Evolutionary conservation across 2,888 invertebrate species (phyloP).

Genomic region (Saturnia pavonia): DNA sequence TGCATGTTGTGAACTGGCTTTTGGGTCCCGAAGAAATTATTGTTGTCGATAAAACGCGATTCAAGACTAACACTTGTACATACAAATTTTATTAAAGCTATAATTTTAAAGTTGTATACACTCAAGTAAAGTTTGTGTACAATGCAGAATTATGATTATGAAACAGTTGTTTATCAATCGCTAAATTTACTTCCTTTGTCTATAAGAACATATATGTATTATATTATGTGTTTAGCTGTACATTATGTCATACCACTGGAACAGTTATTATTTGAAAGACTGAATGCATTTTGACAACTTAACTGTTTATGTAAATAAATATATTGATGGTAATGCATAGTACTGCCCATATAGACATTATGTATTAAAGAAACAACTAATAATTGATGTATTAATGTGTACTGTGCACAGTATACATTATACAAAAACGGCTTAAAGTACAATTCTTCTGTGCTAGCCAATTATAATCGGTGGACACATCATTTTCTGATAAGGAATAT

Average conservation of each 20-base stretch:
- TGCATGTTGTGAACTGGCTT: slow-evolving; percentile 40
- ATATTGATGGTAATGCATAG: too few relatives aligned
- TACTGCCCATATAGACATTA: too few relatives aligned
- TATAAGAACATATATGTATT: slow-evolving; percentile 24
- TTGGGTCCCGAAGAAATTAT: slow-evolving; percentile 51
- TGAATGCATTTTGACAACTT: too few relatives aligned
- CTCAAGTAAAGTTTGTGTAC: not conserved
- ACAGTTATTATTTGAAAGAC: not conserved
- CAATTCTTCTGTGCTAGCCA: too few relatives aligned
- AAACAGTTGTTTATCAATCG: slow-evolving; percentile 47
- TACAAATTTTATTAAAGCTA: slow-evolving; percentile 40
- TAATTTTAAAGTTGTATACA: not conserved
- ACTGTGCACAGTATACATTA: too few relatives aligned
- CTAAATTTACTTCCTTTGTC: slow-evolving; percentile 45
- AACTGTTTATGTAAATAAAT: too few relatives aligned
- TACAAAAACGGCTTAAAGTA: too few relatives aligned
- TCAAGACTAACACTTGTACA: slow-evolving; percentile 51
- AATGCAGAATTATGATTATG: slow-evolving; percentile 50
- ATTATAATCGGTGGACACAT: too few relatives aligned
- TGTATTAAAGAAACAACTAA: too few relatives aligned
- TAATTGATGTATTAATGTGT: too few relatives aligned
- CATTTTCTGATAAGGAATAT: too few relatives aligned
- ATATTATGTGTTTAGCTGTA: slow-evolving; percentile 5
- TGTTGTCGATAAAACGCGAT: slow-evolving; percentile 61
- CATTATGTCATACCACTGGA: not conserved